Conservation (phyloP, 1,140 invertebrate species). For the Euschistus heros region DNA sequence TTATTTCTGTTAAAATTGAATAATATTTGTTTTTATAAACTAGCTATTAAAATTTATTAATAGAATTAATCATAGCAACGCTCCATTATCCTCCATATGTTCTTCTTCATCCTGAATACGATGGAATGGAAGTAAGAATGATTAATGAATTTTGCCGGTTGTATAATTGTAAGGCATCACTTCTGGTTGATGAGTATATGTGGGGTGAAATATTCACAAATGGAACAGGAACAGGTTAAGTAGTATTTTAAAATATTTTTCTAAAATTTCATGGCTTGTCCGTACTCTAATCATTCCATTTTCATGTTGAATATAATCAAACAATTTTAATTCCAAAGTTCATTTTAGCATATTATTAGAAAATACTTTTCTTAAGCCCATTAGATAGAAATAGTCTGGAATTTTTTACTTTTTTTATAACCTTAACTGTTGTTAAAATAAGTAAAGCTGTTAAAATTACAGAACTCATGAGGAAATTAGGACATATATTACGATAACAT, state of each 20-base stretch:
- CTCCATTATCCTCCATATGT: constrained; percentile 19
- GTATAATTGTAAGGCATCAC: constrained; percentile 9
- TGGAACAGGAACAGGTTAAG: constrained; percentile 22
- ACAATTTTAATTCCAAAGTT: neutral
- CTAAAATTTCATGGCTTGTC: neutral
- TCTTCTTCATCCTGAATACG: constrained; percentile 12
- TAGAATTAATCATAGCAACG: constrained; percentile 18
- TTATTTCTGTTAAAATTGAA: neutral
- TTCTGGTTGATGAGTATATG: constrained; percentile 7
- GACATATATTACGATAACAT: too few species aligned
- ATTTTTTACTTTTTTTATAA: too few species aligned
- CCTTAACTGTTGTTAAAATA: too few species aligned
- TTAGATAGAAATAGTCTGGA: neutral
- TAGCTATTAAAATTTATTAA: neutral
- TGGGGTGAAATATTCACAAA: constrained; percentile 20
- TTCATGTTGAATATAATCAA: neutral
- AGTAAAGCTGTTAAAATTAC: too few species aligned
- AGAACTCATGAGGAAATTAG: too few species aligned
- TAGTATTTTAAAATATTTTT: neutral
- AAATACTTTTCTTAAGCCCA: neutral
- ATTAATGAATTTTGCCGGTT: constrained; percentile 15
- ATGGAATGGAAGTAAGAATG: constrained; percentile 21
- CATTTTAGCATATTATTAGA: neutral
- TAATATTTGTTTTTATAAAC: neutral
- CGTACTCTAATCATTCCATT: neutral